A percentile compares a stretch with the other conserved stretches of the same genome.
Conservation (phyloP, 2,888 invertebrate species). For the Eumacrocentrus americanus region DNA sequence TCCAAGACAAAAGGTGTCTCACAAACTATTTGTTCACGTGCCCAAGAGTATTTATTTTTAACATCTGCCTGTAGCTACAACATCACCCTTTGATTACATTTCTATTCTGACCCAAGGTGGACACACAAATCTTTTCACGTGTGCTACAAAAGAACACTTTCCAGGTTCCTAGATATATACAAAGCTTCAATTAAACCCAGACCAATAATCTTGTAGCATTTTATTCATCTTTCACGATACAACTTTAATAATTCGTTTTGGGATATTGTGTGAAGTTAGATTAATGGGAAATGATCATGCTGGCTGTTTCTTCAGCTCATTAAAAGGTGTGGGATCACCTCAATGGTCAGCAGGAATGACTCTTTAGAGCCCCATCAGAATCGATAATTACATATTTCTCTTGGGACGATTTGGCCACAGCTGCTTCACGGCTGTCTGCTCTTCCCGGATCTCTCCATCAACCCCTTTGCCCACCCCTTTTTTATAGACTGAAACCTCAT, state of each 20-base stretch:
- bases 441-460: conserved; percentile 27
- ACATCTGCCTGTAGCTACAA: conserved; percentile 19
- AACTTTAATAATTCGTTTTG: background rate
- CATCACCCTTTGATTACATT: background rate
- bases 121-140: conserved; percentile 10
- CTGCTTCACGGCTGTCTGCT: conserved; percentile 36
- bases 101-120: background rate
- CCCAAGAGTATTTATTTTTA: conserved; percentile 18
- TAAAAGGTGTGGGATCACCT: conserved; percentile 1
- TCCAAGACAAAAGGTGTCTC: conserved; percentile 22
- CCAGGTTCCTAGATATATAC: too few species aligned
- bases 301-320: background rate
- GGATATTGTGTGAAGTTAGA: background rate
- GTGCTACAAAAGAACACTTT: too few species aligned
- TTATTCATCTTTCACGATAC: background rate
- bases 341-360: background rate
- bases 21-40: conserved; percentile 43
- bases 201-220: conserved; percentile 4
- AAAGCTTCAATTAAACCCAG: conserved; percentile 15
- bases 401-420: conserved; percentile 34
- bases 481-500: conserved; percentile 14
- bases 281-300: background rate
- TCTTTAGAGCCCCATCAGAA: conserved; percentile 21
- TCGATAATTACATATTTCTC: conserved; percentile 45
- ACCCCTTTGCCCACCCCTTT: conserved; percentile 25